Percentiles rank a stretch among this genome's conserved stretches.
Evolutionary conservation across 2,797 vertebrate genomes (phyloP).

Genomic region (Xenentodon cancila): DNA sequence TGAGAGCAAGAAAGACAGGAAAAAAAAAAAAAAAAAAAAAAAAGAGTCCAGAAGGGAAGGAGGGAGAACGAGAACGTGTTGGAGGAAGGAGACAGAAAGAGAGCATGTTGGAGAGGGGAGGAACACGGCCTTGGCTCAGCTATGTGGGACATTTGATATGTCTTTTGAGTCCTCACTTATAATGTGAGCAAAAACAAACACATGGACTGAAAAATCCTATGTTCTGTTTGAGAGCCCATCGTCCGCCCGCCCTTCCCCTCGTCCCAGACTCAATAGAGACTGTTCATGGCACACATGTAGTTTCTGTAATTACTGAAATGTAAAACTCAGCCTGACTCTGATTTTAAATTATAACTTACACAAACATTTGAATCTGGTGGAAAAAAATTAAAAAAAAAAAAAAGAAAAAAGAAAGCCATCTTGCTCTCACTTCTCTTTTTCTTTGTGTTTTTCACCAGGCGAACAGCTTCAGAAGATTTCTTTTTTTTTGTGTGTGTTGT

Average conservation of each 20-base stretch:
- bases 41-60: slow-evolving; percentile 68
- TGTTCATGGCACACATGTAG: slow-evolving; percentile 79
- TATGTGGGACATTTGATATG: slow-evolving; percentile 83
- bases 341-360: slow-evolving; percentile 82
- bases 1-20: slow-evolving; percentile 63
- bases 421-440: slow-evolving; percentile 73
- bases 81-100: slow-evolving; percentile 68
- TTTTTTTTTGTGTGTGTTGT: slow-evolving; percentile 17
- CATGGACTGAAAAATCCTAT: slow-evolving; percentile 78
- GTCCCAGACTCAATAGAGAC: slow-evolving; percentile 79
- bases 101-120: slow-evolving; percentile 76
- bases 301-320: slow-evolving; percentile 83
- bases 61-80: slow-evolving; percentile 74
- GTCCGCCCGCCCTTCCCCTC: slow-evolving; percentile 59
- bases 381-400: slow-evolving; percentile 54
- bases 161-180: slow-evolving; percentile 83
- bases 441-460: slow-evolving; percentile 28
- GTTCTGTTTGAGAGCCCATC: slow-evolving; percentile 71
- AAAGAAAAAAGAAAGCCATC: slow-evolving; percentile 59
- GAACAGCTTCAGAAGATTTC: slow-evolving; percentile 60
- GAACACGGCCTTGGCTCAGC: slow-evolving; percentile 80
- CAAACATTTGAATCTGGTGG: slow-evolving; percentile 74
- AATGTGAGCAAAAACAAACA: slow-evolving; percentile 86
- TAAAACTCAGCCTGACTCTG: slow-evolving; percentile 75
- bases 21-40: slow-evolving; percentile 60